Conservation (phyloP, 1,140 invertebrate species). For the Hyphantria cunea region DNA sequence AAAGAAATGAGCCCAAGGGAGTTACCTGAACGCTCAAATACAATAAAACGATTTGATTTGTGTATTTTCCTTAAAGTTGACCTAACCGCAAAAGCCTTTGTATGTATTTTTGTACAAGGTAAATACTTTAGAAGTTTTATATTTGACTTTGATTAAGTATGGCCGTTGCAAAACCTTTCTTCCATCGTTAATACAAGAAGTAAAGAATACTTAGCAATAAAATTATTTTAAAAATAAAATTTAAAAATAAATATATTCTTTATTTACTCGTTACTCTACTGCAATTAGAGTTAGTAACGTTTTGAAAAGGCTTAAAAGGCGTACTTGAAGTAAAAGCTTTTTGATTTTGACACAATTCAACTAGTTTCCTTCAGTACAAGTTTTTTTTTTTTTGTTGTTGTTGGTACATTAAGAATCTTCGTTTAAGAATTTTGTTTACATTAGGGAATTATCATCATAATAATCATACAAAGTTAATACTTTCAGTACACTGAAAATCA, state of each 20-base stretch:
- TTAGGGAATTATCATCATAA: no score
- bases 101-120: slow-evolving; percentile 4
- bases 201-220: background rate
- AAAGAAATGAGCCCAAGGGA: slow-evolving; percentile 3
- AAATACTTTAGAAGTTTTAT: slow-evolving; percentile 5
- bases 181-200: background rate
- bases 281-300: no score
- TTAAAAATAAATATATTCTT: background rate
- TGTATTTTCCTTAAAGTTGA: slow-evolving; percentile 16
- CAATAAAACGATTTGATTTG: slow-evolving; percentile 1
- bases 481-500: no score
- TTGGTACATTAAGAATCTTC: no score
- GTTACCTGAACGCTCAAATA: slow-evolving; percentile 11
- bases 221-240: background rate
- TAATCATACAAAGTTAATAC: no score
- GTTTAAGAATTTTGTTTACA: no score
- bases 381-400: no score
- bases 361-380: no score
- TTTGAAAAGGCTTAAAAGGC: no score
- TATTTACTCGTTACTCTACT: no score
- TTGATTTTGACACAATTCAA: no score
- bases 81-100: slow-evolving; percentile 3
- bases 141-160: background rate
- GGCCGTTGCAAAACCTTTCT: background rate
- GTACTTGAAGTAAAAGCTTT: no score